Evolutionary conservation across 2,797 vertebrate genomes (phyloP), one percentile per base, ranked within the genome.

Genomic region (Coilia nasus): DNA sequence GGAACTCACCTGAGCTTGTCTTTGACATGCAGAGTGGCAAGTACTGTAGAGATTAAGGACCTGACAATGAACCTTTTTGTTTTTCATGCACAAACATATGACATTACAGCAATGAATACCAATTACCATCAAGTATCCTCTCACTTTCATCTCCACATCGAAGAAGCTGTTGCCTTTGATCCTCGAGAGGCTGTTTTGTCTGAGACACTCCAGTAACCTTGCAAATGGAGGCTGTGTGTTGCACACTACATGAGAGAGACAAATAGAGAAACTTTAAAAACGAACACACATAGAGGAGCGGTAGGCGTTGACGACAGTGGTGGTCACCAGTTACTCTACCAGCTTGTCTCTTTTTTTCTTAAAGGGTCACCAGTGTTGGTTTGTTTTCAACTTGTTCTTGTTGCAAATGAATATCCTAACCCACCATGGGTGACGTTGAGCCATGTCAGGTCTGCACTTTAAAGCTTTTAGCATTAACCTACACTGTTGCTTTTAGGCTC

Each of bases 71-170:
- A 83, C 81, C 81, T 85, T 86, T 83, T 88, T 84, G 87, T 88
- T 82, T 85, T 12, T 47, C 88, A 90, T 90, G 87, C 89, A 93
- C 92, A 94, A 93, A 94, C 94, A 95, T 93, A 93, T 12, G 1
- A 94, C 93, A 95, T 95, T 94, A 94, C 93, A 94, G 93, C 90
- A 88, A 92, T 88, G 93, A 93, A 94, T 93, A 90, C 89, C 92
- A 94, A 94, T 93, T 91, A 92, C 93, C 93, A 90, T 88, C 85
- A 89, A 87, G 85, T 91, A 90, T 92, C 89, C 56, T 91, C 91
- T 92, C 93, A 93, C 93, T 95, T 95, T 94, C 95, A 95, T 95
- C 94, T 94, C 84, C 35, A 35, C 12, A 75, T 75, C 15, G 10
- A 75, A 75, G 17, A 31, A 78, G 10, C 71, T 64, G 25, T 83